phyloP scores from a whole-genome alignment of 1,140 invertebrate genomes.

The Dendrolimus kikuchii region DNA sequence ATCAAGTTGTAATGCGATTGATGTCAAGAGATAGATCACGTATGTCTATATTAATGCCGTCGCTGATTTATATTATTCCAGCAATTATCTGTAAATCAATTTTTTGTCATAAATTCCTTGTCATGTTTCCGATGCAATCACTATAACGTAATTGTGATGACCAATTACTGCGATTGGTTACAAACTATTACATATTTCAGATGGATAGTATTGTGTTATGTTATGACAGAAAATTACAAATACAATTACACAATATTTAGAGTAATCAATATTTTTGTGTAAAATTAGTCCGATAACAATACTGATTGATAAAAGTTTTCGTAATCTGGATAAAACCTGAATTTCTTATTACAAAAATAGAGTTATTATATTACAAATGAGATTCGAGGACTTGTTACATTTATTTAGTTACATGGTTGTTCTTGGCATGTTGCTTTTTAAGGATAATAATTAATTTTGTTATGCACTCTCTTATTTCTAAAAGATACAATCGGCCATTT shows the following conservation, averaged over 20 bases:
- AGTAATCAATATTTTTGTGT: conserved; percentile 9
- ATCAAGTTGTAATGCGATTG: background rate
- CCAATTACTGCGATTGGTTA: conserved; percentile 2
- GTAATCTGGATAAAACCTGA: too few species aligned
- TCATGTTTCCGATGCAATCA: too few species aligned
- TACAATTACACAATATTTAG: conserved; percentile 8
- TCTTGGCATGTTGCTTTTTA: too few species aligned
- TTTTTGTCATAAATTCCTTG: conserved; percentile 8
- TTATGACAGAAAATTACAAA: conserved; percentile 8
- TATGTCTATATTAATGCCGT: background rate
- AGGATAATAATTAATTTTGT: too few species aligned
- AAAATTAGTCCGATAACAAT: conserved; percentile 1
- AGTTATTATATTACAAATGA: too few species aligned
- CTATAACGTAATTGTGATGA: conserved; percentile 1
- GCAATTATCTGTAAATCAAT: background rate
- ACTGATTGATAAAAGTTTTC: too few species aligned
- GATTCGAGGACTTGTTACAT: too few species aligned
- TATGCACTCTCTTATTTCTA: too few species aligned
- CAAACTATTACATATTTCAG: conserved; percentile 1
- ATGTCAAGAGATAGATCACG: background rate
- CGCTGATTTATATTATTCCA: too few species aligned
- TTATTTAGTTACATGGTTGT: too few species aligned
- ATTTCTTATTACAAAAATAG: too few species aligned
- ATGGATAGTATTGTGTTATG: conserved; percentile 1
- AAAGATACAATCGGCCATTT: too few species aligned